A percentile compares a stretch with the other conserved stretches of the same genome.
Evolutionary conservation across 2,888 invertebrate genomes (phyloP).

Genomic region (Fabriciana adippe): DNA sequence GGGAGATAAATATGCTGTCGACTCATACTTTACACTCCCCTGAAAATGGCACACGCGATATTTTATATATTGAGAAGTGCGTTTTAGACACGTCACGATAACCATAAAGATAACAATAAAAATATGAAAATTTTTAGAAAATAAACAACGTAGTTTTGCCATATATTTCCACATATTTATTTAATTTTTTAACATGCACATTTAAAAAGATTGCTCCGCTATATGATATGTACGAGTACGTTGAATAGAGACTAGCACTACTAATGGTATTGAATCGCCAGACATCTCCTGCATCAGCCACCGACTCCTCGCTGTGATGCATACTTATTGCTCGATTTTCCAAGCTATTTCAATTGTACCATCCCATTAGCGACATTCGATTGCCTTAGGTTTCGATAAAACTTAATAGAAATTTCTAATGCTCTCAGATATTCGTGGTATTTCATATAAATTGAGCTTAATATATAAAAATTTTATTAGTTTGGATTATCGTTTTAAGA

Average conservation of each 20-base stretch:
- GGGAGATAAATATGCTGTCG: no score
- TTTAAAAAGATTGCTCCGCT: slow-evolving; percentile 4
- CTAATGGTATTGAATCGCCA: slow-evolving; percentile 60
- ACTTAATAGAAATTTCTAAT: slow-evolving; percentile 51
- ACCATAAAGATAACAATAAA: no score
- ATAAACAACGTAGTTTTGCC: no score
- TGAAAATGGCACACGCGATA: no score
- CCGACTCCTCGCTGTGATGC: slow-evolving; percentile 64
- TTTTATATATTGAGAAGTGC: no score
- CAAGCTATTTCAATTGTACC: slow-evolving; percentile 73
- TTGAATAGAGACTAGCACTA: slow-evolving; percentile 37
- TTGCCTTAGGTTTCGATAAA: slow-evolving; percentile 57
- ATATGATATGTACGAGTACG: slow-evolving; percentile 18
- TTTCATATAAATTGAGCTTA: slow-evolving; percentile 19
- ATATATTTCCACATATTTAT: no score
- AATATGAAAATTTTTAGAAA: no score
- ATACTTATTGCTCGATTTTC: slow-evolving; percentile 79
- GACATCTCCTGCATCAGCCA: slow-evolving; percentile 70
- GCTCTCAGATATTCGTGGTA: slow-evolving; percentile 38
- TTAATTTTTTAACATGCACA: neutral
- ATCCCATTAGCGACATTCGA: slow-evolving; percentile 70
- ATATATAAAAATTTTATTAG: neutral
- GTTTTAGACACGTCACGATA: no score
- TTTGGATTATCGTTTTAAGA: no score
- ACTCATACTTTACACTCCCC: no score